phyloP scores from a whole-genome alignment of 37 sponge, comb jelly and placozoan species.

The Ianthella basta region DNA sequence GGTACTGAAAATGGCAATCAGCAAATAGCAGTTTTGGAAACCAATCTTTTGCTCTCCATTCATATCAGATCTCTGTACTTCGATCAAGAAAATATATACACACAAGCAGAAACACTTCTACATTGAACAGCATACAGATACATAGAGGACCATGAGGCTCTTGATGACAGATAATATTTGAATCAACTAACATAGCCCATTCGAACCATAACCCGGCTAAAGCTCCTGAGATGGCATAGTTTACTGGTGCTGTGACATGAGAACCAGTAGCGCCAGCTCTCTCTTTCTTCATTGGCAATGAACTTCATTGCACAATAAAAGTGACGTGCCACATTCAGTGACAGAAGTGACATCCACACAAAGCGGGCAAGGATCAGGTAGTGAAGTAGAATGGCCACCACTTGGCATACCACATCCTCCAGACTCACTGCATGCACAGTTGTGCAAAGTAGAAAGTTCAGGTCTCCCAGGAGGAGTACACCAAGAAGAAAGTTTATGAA shows the following conservation, averaged over 20 bases:
- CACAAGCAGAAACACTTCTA: too few relatives aligned
- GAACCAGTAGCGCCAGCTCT: neutral
- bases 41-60: too few relatives aligned
- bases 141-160: constrained; percentile 4
- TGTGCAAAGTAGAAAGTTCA: constrained; percentile 30
- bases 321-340: neutral
- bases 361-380: constrained; percentile 52
- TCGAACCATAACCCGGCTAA: constrained; percentile 39
- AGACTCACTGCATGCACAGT: neutral
- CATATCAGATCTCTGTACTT: too few relatives aligned
- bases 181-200: constrained; percentile 51
- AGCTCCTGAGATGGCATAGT: constrained; percentile 29
- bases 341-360: constrained; percentile 40
- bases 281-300: neutral
- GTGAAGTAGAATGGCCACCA: constrained; percentile 41
- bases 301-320: constrained; percentile 23
- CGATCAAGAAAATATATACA: too few relatives aligned
- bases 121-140: too few relatives aligned
- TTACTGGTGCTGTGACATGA: constrained; percentile 16
- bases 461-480: too few relatives aligned
- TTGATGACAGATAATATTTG: constrained; percentile 34
- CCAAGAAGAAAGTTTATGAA: constrained; percentile 46
- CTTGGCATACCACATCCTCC: neutral
- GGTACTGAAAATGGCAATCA: too few relatives aligned
- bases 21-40: too few relatives aligned